Evolutionary conservation across 2,113 vertebrate species (phyloP).

Genomic region (Hemiprocne comata): DNA sequence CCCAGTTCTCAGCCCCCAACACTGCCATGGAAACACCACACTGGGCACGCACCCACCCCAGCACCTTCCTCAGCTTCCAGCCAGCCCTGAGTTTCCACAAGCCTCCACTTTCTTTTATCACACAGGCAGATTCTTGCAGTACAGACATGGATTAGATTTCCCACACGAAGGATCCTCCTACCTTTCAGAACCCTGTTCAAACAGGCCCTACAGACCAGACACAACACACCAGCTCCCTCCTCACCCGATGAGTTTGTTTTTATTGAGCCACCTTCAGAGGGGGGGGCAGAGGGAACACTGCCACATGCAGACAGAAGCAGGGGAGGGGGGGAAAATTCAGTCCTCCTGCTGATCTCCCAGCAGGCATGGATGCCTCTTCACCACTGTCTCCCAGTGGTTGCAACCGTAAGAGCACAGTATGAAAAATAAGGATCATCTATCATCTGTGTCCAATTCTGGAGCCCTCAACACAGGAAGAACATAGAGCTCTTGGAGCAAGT

Average conservation of each 20-base stretch:
- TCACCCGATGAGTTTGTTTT: background rate
- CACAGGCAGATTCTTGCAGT: background rate
- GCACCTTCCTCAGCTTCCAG: background rate
- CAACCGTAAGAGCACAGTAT: background rate
- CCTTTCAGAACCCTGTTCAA: background rate
- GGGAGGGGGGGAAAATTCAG: background rate
- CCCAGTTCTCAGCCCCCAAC: background rate
- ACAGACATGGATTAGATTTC: accelerated
- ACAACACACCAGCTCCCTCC: accelerated
- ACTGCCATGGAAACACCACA: background rate
- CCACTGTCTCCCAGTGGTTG: background rate
- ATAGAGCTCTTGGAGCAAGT: no score
- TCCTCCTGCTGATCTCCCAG: background rate
- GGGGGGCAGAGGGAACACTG: background rate
- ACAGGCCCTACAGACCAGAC: accelerated
- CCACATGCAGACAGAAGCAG: background rate
- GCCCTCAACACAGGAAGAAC: no score
- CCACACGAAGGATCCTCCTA: background rate
- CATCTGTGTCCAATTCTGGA: no score
- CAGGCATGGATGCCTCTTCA: background rate
- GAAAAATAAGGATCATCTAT: background rate
- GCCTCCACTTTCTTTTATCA: background rate
- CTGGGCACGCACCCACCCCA: background rate
- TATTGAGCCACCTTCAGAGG: background rate
- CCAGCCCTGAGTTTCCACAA: background rate